phyloP scores from a whole-genome alignment of 1,140 invertebrate species.

The Sipha flava region DNA sequence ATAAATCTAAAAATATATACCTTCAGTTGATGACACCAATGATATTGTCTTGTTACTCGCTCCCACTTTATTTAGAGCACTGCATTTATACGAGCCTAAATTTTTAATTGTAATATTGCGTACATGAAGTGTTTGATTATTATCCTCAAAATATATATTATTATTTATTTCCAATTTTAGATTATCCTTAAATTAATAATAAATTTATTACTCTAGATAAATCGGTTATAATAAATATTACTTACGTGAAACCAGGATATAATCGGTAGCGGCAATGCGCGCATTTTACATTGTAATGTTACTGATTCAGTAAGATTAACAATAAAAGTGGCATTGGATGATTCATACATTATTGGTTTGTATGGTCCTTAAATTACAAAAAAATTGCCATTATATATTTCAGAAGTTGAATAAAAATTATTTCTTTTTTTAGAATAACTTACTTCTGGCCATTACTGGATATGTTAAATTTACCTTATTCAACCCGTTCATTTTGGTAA shows the following conservation, averaged over 20 bases:
- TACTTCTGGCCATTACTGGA: neutral
- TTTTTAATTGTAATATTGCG: slow-evolving; percentile 43
- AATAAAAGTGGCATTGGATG: neutral
- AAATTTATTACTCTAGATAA: neutral
- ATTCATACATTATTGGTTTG: neutral
- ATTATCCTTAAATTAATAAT: slow-evolving; percentile 37
- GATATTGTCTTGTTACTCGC: too few species aligned
- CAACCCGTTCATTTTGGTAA: neutral
- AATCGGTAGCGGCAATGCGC: slow-evolving; percentile 45
- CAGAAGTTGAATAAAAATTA: too few species aligned
- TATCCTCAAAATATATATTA: slow-evolving; percentile 38
- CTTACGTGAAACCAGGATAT: slow-evolving; percentile 47
- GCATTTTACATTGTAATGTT: slow-evolving; percentile 41
- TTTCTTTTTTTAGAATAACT: neutral
- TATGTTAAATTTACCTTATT: neutral
- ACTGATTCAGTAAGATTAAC: slow-evolving; percentile 37
- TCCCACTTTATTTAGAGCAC: slow-evolving; percentile 44
- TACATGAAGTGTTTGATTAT: slow-evolving; percentile 43
- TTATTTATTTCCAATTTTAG: slow-evolving; percentile 33
- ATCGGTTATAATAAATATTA: neutral
- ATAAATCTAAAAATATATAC: slow-evolving; percentile 2
- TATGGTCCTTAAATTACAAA: too few species aligned
- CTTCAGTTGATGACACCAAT: slow-evolving; percentile 34
- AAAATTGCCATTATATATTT: too few species aligned
- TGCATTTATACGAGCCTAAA: slow-evolving; percentile 44